These are phyloP conservation scores for Smittia sp. DNA, from an alignment of 2,888 invertebrate species.

Conservation along the genomic window DNA sequence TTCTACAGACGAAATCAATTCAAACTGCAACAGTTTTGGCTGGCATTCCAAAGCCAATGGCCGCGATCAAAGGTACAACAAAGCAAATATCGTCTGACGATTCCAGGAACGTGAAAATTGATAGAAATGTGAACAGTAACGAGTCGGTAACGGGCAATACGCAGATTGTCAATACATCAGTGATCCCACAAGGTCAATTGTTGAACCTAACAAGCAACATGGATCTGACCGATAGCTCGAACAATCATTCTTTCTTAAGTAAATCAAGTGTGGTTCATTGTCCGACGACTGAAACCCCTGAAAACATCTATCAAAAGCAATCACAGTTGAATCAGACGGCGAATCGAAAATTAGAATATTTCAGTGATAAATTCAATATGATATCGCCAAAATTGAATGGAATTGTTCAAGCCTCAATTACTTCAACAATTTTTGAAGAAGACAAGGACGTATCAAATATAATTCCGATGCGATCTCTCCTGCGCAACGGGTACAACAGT, in stretches of 20 bases:
- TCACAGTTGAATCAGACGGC: constrained; percentile 51
- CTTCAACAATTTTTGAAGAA: constrained; percentile 50
- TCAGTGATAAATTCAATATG: constrained; percentile 53
- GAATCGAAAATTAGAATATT: constrained; percentile 55
- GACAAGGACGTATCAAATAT: constrained; percentile 46
- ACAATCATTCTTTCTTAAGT: constrained; percentile 68
- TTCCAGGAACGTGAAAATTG: background rate
- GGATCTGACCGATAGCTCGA: constrained; percentile 66
- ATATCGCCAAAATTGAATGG: constrained; percentile 50
- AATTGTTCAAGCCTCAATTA: constrained; percentile 7
- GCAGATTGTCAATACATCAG: constrained; percentile 8
- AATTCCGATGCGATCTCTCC: constrained; percentile 77
- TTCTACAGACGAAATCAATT: background rate
- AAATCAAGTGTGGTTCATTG: constrained; percentile 72
- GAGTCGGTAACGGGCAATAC: constrained; percentile 6
- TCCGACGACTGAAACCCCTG: constrained; percentile 61
- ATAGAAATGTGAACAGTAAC: background rate
- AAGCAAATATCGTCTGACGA: constrained; percentile 54
- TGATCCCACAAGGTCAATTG: constrained; percentile 26
- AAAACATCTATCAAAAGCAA: constrained; percentile 49
- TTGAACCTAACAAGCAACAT: constrained; percentile 19
- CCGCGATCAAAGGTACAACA: constrained; percentile 86
- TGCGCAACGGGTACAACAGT: constrained; percentile 72
- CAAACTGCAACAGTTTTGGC: constrained; percentile 53
- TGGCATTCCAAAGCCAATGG: constrained; percentile 81